Percentiles rank a stretch among this genome's conserved stretches.
phyloP scores from a whole-genome alignment of 2,888 invertebrate genomes.

The Caenorhabditis auriculariae region DNA sequence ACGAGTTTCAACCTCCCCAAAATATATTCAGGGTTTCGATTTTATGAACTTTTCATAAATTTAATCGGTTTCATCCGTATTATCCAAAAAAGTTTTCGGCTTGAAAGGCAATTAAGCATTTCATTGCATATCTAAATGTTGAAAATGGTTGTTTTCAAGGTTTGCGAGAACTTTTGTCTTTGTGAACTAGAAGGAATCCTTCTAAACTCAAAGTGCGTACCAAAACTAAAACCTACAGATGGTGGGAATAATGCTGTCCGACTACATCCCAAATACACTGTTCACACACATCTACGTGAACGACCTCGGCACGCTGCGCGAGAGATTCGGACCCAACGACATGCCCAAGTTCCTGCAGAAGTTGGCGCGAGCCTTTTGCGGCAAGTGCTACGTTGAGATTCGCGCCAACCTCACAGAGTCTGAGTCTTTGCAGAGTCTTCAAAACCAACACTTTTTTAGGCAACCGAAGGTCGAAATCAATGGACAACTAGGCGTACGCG shows the following conservation, averaged over 20 bases:
- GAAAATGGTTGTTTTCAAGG: too few species aligned
- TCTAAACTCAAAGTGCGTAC: background rate
- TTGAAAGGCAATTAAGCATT: too few species aligned
- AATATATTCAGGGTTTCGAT: too few species aligned
- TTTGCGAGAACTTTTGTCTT: too few species aligned
- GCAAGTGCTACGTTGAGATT: constrained; percentile 55
- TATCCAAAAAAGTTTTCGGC: too few species aligned
- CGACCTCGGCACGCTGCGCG: constrained; percentile 44
- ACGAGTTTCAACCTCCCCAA: too few species aligned
- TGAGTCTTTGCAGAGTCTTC: constrained; percentile 2
- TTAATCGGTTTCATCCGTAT: too few species aligned
- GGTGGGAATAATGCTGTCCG: constrained; percentile 57
- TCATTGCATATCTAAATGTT: too few species aligned
- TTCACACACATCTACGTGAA: constrained; percentile 56
- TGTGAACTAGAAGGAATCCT: background rate
- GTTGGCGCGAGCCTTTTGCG: constrained; percentile 51
- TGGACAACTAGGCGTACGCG: constrained; percentile 47
- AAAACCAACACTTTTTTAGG: constrained; percentile 26
- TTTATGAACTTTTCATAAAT: too few species aligned
- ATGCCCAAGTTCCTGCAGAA: constrained; percentile 52
- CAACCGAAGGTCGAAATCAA: constrained; percentile 53
- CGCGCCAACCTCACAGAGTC: constrained; percentile 53
- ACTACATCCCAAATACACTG: constrained; percentile 59
- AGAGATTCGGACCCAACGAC: constrained; percentile 26
- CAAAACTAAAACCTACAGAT: constrained; percentile 32